Conservation (phyloP, 2,888 invertebrate species). For the Drosophila percnosoma region DNA sequence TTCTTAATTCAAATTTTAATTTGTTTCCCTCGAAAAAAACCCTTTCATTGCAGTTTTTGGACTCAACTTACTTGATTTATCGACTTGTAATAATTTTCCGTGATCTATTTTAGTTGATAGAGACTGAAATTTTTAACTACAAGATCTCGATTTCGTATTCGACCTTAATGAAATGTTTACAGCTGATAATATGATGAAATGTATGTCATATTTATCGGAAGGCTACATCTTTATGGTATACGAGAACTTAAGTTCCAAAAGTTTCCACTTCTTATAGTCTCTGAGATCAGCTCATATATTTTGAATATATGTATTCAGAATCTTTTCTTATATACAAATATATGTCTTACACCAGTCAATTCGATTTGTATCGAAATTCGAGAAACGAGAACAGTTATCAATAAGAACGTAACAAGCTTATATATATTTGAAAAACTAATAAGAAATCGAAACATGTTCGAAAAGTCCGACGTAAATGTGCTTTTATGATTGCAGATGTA, state of each 20-base stretch:
- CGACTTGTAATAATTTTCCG: neutral
- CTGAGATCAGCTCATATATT: neutral
- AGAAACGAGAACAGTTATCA: neutral
- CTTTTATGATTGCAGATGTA: neutral
- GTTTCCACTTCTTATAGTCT: neutral
- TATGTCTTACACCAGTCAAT: neutral
- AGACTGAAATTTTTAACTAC: neutral
- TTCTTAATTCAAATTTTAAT: conserved; percentile 1
- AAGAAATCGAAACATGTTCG: no score
- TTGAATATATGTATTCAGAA: neutral
- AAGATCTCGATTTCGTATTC: neutral
- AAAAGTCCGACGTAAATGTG: neutral
- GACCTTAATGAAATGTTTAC: no score
- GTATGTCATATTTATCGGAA: neutral
- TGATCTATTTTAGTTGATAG: neutral
- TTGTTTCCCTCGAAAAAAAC: neutral
- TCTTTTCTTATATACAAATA: neutral
- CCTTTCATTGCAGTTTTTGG: no score
- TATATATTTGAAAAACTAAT: no score
- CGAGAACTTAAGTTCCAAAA: neutral
- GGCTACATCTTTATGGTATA: neutral
- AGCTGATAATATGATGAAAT: neutral
- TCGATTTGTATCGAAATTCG: neutral
- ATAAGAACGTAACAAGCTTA: neutral
- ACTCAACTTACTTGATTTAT: neutral